Base-by-base conservation (phyloP, 2,888 invertebrate species). In the Xestoiulus laeticollis region DNA sequence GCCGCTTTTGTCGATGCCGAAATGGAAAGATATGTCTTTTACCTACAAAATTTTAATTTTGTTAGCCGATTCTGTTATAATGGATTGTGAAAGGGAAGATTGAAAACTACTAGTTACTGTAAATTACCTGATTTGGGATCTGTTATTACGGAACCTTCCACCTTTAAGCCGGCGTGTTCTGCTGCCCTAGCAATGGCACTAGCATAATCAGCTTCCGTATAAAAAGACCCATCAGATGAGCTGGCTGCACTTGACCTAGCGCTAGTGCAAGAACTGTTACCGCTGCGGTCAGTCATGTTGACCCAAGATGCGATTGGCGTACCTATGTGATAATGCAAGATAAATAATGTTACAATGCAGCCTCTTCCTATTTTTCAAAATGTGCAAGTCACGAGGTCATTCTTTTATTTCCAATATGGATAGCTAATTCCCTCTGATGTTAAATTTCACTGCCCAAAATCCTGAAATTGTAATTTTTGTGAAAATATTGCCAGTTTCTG, bases 181-280 rank as follows among this genome's bases (percentile, higher is more conserved):
- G 92, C 92, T 6, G 92, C 92, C 86, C 91, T 91, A 85, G 92
- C 92, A 44, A 92, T 91, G 30, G 92, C 92, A 88, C 91, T 92
- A 48, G 92, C 92, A 90, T 92, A 92, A 90, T 92, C 92, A 19
- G 92, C 92, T 90, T 92, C 92, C 88, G 91, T 90, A 86, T 92
- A 91, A 90, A 92, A 92, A 84, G 92, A 91, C 30, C 91, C 91
- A 88, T 92, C 92, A 87, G 91, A 91, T 84, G 91, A 91, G 89
- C 91, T 91, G 87, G 91, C 91, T 22, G 90, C 91, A 90, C 91
- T 91, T 8, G 92, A 92, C 22, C 91, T 90, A n/a, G 92, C 92
- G 83, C 92, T 92, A 78, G 90, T 91, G 88, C 91, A 90, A 87
- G 90, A 89, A 68, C 89, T 90, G 88, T 90, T 90, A 30, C 78